Evolutionary conservation across 2,888 invertebrate species (phyloP).

Genomic region (Drosophila dives): DNA sequence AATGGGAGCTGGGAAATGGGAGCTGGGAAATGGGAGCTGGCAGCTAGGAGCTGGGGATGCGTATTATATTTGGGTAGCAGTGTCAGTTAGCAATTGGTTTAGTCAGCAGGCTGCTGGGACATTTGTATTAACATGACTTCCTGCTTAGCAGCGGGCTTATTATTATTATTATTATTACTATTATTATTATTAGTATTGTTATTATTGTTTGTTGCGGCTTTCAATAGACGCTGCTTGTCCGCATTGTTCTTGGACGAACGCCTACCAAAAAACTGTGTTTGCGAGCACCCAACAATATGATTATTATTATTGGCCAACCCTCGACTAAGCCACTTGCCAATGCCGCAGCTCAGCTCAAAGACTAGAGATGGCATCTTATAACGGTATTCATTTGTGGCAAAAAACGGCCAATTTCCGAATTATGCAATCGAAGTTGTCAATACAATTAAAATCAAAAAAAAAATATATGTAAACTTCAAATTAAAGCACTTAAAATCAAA

Average conservation of each 20-base stretch:
- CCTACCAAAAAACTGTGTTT: conserved; percentile 37
- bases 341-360: conserved; percentile 8
- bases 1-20: neutral
- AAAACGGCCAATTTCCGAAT: neutral
- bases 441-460: too few relatives aligned
- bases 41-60: neutral
- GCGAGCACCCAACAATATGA: conserved; percentile 72
- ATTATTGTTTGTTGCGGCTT: conserved; percentile 72
- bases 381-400: neutral
- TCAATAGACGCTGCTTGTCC: conserved; percentile 28
- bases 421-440: neutral
- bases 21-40: neutral
- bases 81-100: conserved; percentile 78
- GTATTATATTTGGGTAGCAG: conserved; percentile 20
- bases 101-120: conserved; percentile 73
- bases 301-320: conserved; percentile 72
- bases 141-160: conserved; percentile 53
- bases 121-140: conserved; percentile 78
- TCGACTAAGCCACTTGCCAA: conserved; percentile 62
- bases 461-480: neutral
- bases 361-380: conserved; percentile 16
- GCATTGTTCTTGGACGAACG: conserved; percentile 64
- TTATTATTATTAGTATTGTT: conserved; percentile 71
- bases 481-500: too few relatives aligned
- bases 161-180: conserved; percentile 73